Percentiles rank a stretch among this genome's conserved stretches.
Evolutionary conservation across 2,888 invertebrate species (phyloP).

Genomic region (Chouioia cunea): DNA sequence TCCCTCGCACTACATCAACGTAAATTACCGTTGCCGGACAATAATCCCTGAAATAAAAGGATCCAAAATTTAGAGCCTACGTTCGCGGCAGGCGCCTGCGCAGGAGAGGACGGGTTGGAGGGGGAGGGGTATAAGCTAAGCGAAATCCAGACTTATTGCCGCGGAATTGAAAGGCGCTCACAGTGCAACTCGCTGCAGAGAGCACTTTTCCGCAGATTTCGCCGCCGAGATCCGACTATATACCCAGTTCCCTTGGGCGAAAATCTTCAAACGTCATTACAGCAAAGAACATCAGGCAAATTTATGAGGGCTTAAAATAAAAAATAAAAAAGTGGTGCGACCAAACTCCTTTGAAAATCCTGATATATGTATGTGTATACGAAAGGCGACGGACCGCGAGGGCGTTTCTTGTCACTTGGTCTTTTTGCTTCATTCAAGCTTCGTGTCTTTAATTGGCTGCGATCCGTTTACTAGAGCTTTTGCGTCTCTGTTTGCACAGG

Average conservation of each 20-base stretch:
- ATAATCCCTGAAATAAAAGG: too few species aligned
- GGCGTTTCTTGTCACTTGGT: too few species aligned
- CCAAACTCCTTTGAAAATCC: conserved; percentile 75
- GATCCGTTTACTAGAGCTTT: conserved; percentile 51
- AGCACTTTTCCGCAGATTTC: conserved; percentile 44
- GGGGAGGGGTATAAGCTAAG: neutral
- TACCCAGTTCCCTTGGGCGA: neutral
- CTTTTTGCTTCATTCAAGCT: conserved; percentile 1
- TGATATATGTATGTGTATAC: conserved; percentile 72
- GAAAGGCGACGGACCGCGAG: neutral
- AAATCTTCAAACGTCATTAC: conserved; percentile 62
- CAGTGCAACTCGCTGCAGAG: conserved; percentile 7
- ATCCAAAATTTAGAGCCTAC: too few species aligned
- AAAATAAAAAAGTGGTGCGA: conserved; percentile 41
- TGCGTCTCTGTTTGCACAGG: conserved; percentile 53
- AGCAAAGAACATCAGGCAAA: conserved; percentile 54
- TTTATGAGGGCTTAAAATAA: conserved; percentile 68
- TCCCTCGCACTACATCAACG: too few species aligned
- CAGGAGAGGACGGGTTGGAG: too few species aligned
- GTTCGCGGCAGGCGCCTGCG: too few species aligned
- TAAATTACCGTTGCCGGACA: too few species aligned
- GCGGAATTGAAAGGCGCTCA: conserved; percentile 36
- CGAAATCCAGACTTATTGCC: conserved; percentile 45
- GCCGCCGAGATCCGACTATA: conserved; percentile 14
- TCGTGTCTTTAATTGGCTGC: conserved; percentile 55